Conservation (phyloP, 1,140 invertebrate species). For the Drosophila parabipectinata region DNA sequence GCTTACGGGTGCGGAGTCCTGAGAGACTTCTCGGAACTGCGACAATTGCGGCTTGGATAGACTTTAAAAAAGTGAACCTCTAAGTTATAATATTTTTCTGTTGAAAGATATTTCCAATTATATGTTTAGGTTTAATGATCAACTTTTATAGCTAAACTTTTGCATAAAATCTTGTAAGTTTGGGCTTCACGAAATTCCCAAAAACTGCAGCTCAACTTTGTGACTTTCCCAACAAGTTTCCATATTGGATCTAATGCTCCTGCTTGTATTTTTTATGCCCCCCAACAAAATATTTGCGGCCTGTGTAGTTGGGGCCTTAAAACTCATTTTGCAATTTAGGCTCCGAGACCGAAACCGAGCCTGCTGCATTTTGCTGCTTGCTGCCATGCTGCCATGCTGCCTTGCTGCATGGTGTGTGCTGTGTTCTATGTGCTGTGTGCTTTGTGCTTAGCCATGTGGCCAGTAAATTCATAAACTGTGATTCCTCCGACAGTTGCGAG, state of each 20-base stretch:
- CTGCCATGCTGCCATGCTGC: constrained; percentile 1
- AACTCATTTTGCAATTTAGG: constrained; percentile 54
- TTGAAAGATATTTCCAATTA: neutral
- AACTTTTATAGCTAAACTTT: neutral
- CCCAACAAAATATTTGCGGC: constrained; percentile 10
- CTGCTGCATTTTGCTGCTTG: constrained; percentile 24
- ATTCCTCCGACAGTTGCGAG: constrained; percentile 53
- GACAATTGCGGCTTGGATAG: neutral
- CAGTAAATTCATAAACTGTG: constrained; percentile 76
- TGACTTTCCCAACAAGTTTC: constrained; percentile 1
- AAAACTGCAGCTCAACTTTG: neutral
- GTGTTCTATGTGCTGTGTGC: constrained; percentile 31
- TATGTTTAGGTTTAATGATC: neutral
- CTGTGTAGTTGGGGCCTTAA: constrained; percentile 12
- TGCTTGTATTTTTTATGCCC: constrained; percentile 13
- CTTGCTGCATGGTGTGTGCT: constrained; percentile 15
- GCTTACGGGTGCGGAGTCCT: neutral
- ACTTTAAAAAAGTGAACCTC: too few species aligned
- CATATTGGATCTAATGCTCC: constrained; percentile 16
- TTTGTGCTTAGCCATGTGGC: constrained; percentile 63
- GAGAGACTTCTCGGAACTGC: neutral
- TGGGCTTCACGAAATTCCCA: neutral
- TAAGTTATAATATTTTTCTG: too few species aligned
- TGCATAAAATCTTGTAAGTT: neutral
- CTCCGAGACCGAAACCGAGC: constrained; percentile 6